phyloP scores from a whole-genome alignment of 35 echinoderm and acorn worm species.

The Diadema setosum region DNA sequence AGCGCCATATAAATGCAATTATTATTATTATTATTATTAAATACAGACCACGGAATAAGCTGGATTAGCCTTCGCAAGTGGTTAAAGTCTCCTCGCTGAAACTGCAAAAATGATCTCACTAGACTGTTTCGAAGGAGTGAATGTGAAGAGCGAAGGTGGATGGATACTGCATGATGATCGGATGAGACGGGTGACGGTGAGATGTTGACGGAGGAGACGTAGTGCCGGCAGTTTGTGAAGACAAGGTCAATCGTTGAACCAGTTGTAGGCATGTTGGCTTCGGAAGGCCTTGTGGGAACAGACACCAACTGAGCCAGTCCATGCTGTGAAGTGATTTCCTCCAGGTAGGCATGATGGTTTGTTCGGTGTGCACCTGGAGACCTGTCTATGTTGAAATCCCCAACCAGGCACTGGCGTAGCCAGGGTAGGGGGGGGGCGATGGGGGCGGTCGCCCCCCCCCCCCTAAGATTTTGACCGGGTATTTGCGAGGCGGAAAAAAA shows the following conservation, averaged over 20 bases:
- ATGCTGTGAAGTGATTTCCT: background rate
- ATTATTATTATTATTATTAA: too few species aligned
- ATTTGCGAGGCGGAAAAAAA: too few species aligned
- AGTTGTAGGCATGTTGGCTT: background rate
- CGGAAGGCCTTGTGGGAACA: background rate
- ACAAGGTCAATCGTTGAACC: background rate
- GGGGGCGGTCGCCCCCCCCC: too few species aligned
- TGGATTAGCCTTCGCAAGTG: constrained; percentile 3
- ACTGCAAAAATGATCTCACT: constrained; percentile 14
- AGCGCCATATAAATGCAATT: too few species aligned
- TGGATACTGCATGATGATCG: background rate
- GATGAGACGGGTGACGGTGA: background rate
- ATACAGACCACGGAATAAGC: constrained; percentile 15
- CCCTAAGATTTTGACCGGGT: too few species aligned
- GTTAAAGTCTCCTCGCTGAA: background rate
- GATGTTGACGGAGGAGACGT: too few species aligned
- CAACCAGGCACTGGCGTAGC: too few species aligned
- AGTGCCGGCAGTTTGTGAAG: background rate
- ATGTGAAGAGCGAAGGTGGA: too few species aligned
- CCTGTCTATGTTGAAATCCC: background rate
- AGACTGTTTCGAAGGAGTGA: too few species aligned
- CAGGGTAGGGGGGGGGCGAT: too few species aligned
- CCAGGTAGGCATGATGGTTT: background rate
- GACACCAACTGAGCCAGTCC: background rate
- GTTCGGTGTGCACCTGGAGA: background rate